Evolutionary conservation across 1,140 invertebrate genomes (phyloP).

Genomic region (Gryllus bimaculatus): DNA sequence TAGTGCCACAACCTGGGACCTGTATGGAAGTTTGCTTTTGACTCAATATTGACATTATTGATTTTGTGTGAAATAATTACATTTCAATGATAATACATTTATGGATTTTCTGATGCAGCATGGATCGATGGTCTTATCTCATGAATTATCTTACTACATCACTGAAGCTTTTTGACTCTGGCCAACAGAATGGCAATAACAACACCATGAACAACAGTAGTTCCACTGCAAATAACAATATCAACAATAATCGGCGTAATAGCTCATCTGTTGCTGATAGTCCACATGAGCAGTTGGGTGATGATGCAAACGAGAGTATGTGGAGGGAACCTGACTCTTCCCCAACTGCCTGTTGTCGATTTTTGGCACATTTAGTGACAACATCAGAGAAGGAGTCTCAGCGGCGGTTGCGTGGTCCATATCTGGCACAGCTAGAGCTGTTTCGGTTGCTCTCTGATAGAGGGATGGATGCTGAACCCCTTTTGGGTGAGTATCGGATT

Average conservation of each 20-base stretch:
- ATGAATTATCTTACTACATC: conserved; percentile 59
- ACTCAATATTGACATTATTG: too few relatives aligned
- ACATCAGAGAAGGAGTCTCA: background rate
- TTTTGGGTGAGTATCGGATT: conserved; percentile 32
- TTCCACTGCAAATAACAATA: background rate
- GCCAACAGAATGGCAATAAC: conserved; percentile 8
- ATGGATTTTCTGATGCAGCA: conserved; percentile 35
- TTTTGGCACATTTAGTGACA: conserved; percentile 2
- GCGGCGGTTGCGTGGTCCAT: conserved; percentile 56
- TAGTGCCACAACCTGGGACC: too few relatives aligned
- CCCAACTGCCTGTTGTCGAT: conserved; percentile 13
- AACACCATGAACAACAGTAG: background rate
- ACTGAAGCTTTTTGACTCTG: conserved; percentile 38
- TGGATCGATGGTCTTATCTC: conserved; percentile 68
- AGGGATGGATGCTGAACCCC: conserved; percentile 38
- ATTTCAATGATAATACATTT: too few relatives aligned
- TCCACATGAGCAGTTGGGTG: background rate
- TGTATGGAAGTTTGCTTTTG: too few relatives aligned
- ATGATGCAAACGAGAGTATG: background rate
- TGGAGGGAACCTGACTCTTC: conserved; percentile 14
- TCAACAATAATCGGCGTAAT: background rate
- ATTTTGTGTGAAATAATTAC: too few relatives aligned
- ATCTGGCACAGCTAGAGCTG: conserved; percentile 70
- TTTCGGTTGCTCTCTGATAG: conserved; percentile 48
- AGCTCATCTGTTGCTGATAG: background rate